Evolutionary conservation across 1,140 invertebrate species (phyloP), one percentile per base, ranked within the genome.

Genomic region (Musca domestica): DNA sequence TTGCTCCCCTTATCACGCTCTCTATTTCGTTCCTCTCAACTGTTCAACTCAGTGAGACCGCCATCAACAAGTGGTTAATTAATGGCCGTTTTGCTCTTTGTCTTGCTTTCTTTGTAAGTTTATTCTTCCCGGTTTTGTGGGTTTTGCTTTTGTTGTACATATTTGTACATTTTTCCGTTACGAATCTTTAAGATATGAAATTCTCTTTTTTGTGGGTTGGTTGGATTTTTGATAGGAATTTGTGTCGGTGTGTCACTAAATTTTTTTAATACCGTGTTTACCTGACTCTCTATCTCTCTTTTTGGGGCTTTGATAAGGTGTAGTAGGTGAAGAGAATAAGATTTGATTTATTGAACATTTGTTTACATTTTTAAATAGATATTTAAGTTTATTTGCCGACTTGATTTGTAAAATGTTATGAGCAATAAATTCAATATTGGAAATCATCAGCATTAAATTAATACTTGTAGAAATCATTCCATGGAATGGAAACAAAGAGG

Each of bases 191-290:
- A 19, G 48, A 19, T 51, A n/a, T n/a, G 5, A 19, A 20, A 9
- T 51, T 10, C 2, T 51, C 48, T 51, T 51, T 19, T 30, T 15
- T n/a, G n/a, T n/a, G n/a, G n/a, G n/a, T n/a, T n/a, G n/a, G n/a
- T 9, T 30, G 14, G 25, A 30, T n/a, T 27, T 30, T 58, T 30
- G 34, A 41, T 41, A 30, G 25, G 17, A 58, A 58, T 58, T 58
- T 30, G 25, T 58, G 54, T 58, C 25, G 25, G 54, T 58, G 54
- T 52, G 49, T 58, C 25, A 58, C 25, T 27, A 58, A 58, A 58
- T 17, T 30, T 30, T 58, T 58, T 30, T 17, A n/a, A n/a, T n/a
- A n/a, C n/a, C n/a, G 14, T 5, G 51, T 20, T 2, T 19, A 22
- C 22, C 9, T 23, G 20, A 15, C 10, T 52, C 22, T 51, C 9